Base-by-base conservation (phyloP, 1,140 invertebrate species). In the Ostrea edulis region DNA sequence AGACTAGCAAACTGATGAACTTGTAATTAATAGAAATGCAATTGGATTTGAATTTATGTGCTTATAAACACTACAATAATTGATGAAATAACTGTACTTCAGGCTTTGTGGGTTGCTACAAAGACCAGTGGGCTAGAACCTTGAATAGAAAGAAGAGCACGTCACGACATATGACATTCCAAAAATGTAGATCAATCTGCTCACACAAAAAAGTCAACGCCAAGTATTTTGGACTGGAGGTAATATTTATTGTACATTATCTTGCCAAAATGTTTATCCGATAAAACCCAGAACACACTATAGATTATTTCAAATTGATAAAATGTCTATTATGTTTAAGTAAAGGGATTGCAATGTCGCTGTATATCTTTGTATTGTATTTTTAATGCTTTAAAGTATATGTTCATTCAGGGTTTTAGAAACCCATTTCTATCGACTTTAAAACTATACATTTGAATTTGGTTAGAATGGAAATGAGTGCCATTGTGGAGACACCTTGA, bases 141-240 rank as follows among this genome's bases (percentile, higher is more conserved):
- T 25, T 77, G 8, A 25, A 25, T 77, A 25, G 68, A 77, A 77
- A 77, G 68, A 77, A 77, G 29, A 77, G 22, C 22, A 22, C 22
- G 11, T 25, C 22, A 29, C 9, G 68, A 11, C 12, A 8, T 9
- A 77, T 77, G 68, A 77, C 68, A 3, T 35, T 29, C 17, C 12
- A 77, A 0, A 77, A 77, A 35, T 77, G 68, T 77, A 77, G 29
- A 77, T 14, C 11, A 25, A 77, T 77, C 12, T 77, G 68, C 25
- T 44, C 68, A 8, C 68, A 77, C 68, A 77, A 77, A 25, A 35
- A 77, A 77, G 29, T 77, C 68, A 77, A 77, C 25, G 35, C 68
- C 0, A 11, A 14, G 12, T 77, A 77, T 25, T 77, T 77, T 14
- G 68, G 68, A 11, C 8, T 77, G 9, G 68, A 77, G 68, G 68